Evolutionary conservation across 2,888 invertebrate species (phyloP).

Genomic region (Pedicia rivosa): DNA sequence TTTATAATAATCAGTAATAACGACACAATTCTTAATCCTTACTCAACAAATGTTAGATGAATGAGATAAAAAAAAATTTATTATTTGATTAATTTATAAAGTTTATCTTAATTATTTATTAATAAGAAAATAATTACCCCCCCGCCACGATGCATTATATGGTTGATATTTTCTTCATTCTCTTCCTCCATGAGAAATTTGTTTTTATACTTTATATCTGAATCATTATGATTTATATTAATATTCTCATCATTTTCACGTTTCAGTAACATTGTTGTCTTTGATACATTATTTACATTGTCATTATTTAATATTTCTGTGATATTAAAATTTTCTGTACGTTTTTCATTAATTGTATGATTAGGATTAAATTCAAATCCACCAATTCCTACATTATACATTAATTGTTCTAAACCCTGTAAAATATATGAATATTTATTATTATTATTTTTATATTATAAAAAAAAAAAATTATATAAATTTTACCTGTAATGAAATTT

Average conservation of each 20-base stretch:
- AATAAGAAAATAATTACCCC: no score
- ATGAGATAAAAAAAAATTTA: no score
- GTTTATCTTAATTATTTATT: no score
- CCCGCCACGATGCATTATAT: no score
- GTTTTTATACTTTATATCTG: neutral
- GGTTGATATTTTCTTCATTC: neutral
- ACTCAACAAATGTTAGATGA: no score
- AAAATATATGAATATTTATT: slow-evolving; percentile 8
- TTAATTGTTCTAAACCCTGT: slow-evolving; percentile 51
- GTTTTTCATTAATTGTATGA: slow-evolving; percentile 27
- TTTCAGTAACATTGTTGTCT: no score
- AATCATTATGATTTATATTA: neutral
- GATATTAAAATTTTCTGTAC: slow-evolving; percentile 19
- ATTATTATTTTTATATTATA: neutral
- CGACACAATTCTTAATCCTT: no score
- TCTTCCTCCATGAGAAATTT: no score
- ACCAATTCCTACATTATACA: slow-evolving; percentile 48
- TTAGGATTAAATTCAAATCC: slow-evolving; percentile 36
- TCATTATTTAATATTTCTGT: slow-evolving; percentile 9
- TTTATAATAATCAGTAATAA: no score
- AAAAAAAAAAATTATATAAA: neutral
- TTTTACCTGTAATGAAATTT: neutral
- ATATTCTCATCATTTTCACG: neutral
- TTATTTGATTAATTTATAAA: no score
- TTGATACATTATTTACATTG: no score